A percentile compares a stretch with the other conserved stretches of the same genome.
phyloP scores from a whole-genome alignment of 2,113 vertebrate species.

The Athene noctua region DNA sequence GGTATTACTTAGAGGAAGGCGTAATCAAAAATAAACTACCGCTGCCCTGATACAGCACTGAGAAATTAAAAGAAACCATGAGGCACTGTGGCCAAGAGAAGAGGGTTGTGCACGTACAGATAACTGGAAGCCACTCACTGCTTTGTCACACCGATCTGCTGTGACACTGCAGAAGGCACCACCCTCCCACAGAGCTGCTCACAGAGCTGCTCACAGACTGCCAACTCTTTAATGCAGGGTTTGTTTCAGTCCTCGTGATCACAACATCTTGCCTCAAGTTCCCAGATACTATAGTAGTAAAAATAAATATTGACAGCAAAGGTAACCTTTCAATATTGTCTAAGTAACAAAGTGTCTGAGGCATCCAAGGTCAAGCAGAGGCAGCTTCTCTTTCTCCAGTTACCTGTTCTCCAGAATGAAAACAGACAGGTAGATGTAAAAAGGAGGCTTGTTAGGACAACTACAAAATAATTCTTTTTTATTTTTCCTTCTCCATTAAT shows the following conservation, averaged over 20 bases:
- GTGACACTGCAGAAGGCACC: not conserved
- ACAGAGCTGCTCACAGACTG: not conserved
- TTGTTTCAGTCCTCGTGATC: not conserved
- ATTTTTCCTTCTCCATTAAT: not conserved
- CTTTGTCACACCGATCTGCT: not conserved
- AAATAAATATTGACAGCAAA: not conserved
- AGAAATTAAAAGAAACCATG: not conserved
- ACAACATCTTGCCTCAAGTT: not conserved
- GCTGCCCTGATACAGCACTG: not conserved
- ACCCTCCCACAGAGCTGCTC: constrained; percentile 3
- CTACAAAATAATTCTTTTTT: constrained; percentile 26
- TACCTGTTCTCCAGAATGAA: not conserved
- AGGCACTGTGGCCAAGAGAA: not conserved
- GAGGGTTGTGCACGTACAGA: not conserved
- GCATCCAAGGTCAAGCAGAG: constrained; percentile 13
- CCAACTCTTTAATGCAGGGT: not conserved
- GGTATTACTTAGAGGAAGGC: not conserved
- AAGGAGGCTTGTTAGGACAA: not conserved
- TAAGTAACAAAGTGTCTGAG: not conserved
- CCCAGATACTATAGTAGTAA: not conserved
- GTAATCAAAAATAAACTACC: not conserved
- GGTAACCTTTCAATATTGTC: not conserved
- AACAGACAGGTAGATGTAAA: not conserved
- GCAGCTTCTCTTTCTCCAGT: not conserved
- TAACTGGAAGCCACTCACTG: not conserved